phyloP scores from a whole-genome alignment of 2,797 vertebrate species.

The Artibeus lituratus region DNA sequence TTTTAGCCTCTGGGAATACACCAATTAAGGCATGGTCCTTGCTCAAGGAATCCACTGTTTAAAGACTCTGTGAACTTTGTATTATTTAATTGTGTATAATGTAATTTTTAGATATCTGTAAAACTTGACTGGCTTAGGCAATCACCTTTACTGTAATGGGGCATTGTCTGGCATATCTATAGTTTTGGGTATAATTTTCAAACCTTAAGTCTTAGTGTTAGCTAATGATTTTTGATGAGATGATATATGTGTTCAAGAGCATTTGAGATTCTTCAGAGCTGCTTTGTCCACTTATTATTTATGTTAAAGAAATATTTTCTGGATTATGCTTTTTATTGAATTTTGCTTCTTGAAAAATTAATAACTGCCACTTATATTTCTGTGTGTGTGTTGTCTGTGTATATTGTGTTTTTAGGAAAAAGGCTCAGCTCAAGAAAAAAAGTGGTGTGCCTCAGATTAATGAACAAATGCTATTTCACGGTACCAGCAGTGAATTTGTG shows the following conservation, averaged over 20 bases:
- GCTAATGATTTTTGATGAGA: constrained; percentile 19
- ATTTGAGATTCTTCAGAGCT: background rate
- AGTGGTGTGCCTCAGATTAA: constrained; percentile 90
- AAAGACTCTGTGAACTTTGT: background rate
- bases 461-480: constrained; percentile 97
- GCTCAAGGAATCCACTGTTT: background rate
- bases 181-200: constrained; percentile 1
- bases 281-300: background rate
- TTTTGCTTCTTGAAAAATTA: constrained; percentile 14
- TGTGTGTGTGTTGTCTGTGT: constrained; percentile 61
- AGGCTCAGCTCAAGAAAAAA: constrained; percentile 94
- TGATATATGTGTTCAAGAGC: background rate
- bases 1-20: background rate
- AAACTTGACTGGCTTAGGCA: background rate
- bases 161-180: background rate
- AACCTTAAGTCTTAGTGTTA: background rate
- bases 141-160: background rate
- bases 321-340: background rate
- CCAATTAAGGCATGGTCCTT: background rate
- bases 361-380: constrained; percentile 31
- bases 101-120: background rate
- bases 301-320: constrained; percentile 8
- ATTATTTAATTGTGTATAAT: background rate
- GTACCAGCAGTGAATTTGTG: constrained; percentile 95
- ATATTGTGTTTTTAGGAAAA: constrained; percentile 87